These are phyloP conservation scores for Heliconius nattereri DNA, from an alignment of 1,140 invertebrate genomes.

Conservation along the genomic window DNA sequence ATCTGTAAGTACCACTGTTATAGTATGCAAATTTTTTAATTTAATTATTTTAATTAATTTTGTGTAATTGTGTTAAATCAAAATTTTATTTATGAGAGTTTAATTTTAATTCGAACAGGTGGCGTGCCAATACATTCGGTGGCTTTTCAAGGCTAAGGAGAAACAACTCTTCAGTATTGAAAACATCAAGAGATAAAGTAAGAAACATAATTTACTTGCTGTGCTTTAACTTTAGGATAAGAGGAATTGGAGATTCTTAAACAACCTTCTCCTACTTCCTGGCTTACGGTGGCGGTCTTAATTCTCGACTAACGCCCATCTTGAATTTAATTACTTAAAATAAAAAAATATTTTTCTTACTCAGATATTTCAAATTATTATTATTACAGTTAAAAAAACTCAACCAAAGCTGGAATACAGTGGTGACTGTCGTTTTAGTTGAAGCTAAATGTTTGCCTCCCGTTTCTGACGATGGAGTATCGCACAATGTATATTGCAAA, in stretches of 20 bases:
- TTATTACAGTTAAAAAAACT: conserved; percentile 33
- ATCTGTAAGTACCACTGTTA: conserved; percentile 16
- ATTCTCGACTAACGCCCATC: too few species aligned
- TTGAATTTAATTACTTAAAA: too few species aligned
- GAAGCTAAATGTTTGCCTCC: conserved; percentile 93
- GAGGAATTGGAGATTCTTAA: too few species aligned
- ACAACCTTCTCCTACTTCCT: too few species aligned
- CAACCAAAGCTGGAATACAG: conserved; percentile 78
- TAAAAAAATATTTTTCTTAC: too few species aligned
- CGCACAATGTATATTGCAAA: conserved; percentile 95
- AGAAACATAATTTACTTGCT: neutral
- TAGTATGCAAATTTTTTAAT: too few species aligned
- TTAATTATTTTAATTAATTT: too few species aligned
- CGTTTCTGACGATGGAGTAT: conserved; percentile 90
- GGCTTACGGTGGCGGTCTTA: too few species aligned
- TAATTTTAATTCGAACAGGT: conserved; percentile 38
- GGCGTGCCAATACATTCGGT: conserved; percentile 50
- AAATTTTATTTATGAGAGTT: too few species aligned
- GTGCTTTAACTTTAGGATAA: too few species aligned
- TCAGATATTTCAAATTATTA: neutral
- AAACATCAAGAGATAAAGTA: conserved; percentile 22
- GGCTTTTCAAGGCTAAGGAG: conserved; percentile 40
- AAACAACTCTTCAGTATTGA: conserved; percentile 40
- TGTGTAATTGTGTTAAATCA: too few species aligned
- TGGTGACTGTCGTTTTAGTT: conserved; percentile 96